Conservation (phyloP, 1,140 invertebrate species). For the Lamellibrachia luymesi region DNA sequence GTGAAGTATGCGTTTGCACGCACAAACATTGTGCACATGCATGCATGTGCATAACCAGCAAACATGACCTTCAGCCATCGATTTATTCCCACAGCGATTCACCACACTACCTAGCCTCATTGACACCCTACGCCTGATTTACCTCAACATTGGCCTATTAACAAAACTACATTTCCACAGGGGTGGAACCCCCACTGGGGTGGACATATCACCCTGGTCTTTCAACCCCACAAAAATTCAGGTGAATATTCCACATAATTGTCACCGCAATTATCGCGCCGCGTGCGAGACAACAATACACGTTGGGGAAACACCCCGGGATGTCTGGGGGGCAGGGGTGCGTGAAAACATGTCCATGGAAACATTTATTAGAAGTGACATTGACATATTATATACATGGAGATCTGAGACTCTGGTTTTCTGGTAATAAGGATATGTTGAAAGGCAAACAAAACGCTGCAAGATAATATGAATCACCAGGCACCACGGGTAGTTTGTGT, state of each 20-base stretch:
- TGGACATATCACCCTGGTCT: neutral
- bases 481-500: neutral
- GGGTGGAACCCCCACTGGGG: neutral
- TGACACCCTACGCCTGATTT: neutral
- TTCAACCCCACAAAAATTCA: neutral
- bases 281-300: neutral
- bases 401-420: neutral
- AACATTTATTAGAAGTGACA: slow-evolving; percentile 1
- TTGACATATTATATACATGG: neutral
- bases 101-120: neutral
- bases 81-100: neutral
- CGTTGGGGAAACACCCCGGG: neutral
- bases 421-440: neutral
- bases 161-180: neutral
- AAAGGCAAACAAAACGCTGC: neutral
- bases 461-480: neutral
- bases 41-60: too few species aligned
- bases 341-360: neutral
- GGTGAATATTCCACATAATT: neutral
- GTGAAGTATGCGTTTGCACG: too few species aligned
- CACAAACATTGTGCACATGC: too few species aligned
- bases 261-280: neutral
- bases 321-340: neutral
- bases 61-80: neutral
- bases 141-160: neutral